Evolutionary conservation across 2,797 vertebrate genomes (phyloP).

Genomic region (Allobates femoralis): DNA sequence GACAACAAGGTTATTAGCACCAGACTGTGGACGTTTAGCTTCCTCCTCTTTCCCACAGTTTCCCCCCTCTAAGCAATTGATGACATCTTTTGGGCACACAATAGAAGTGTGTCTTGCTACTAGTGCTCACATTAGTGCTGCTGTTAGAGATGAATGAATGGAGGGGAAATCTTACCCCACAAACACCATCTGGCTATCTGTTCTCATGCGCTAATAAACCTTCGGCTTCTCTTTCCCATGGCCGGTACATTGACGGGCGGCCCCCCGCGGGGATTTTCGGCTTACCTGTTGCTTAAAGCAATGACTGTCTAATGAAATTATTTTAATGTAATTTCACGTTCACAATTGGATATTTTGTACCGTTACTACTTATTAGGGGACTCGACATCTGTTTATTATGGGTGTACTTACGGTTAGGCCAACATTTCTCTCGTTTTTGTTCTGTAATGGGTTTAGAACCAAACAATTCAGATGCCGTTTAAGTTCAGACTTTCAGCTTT

Average conservation of each 20-base stretch:
- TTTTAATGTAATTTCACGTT: not conserved
- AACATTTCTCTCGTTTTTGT: too few species aligned
- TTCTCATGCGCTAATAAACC: constrained; percentile 74
- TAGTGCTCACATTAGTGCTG: constrained; percentile 74
- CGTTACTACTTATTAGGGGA: not conserved
- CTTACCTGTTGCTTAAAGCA: constrained; percentile 26
- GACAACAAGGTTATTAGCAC: constrained; percentile 71
- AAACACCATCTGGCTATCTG: constrained; percentile 81
- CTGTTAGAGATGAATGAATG: constrained; percentile 74
- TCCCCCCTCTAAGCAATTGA: constrained; percentile 72
- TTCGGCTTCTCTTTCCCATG: constrained; percentile 72
- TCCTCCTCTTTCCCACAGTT: constrained; percentile 65
- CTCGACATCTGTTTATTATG: not conserved
- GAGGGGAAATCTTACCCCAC: constrained; percentile 74
- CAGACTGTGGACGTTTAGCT: constrained; percentile 71
- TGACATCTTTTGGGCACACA: constrained; percentile 67
- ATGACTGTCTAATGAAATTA: constrained; percentile 39
- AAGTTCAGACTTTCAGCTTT: too few species aligned
- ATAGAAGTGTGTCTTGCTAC: constrained; percentile 76
- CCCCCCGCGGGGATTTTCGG: constrained; percentile 64
- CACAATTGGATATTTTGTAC: not conserved
- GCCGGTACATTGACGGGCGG: constrained; percentile 70
- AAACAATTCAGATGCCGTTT: too few species aligned
- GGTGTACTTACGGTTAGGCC: not conserved
- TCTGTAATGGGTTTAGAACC: too few species aligned